Evolutionary conservation across 2,797 vertebrate species (phyloP), one percentile per base, ranked within the genome.

Genomic region (Lepus townsendii): DNA sequence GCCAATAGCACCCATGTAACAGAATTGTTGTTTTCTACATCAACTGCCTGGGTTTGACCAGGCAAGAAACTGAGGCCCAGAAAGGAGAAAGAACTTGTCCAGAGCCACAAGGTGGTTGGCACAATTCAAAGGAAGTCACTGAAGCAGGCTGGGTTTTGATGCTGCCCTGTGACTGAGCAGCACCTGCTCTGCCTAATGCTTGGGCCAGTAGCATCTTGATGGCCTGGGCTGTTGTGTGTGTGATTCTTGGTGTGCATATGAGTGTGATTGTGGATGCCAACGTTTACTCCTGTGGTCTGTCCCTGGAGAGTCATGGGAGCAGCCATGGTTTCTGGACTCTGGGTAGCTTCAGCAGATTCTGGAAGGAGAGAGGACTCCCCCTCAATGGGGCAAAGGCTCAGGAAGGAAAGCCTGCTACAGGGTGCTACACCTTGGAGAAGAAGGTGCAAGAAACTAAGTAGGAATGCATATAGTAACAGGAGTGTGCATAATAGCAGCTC

Each of bases 251-350:
- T 22, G 0, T 35, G 2, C 30, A 57, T 8, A 69, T 16, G 2
- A 90, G 0, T 69, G 1, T 17, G 22, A 85, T 27, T 71, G 17
- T 35, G n/a, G 20, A 24, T 57, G 26, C 20, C 76, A 79, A 0
- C 3, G 3, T 92, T 88, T 60, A 19, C 62, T 90, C 79, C 79
- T 94, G 93, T 96, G 82, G 73, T 93, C 76, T 62, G 77, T 78
- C 50, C 26, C 1, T 52, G 27, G n/a, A 89, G 3, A 72, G 26
- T 11, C 71, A 54, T 30, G 72, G 62, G 32, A 82, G 2, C 4
- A 63, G 42, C 16, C 84, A 82, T 7, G 20, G 4, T 79, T 82
- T 88, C 69, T 88, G 50, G 57, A 30, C 22, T 88, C 66, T 47
- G n/a, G 4, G 63, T 68, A 54, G 50, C 24, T 77, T 13, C 27